Conservation (phyloP, 2,888 invertebrate species). For the Coecobrya sp. region DNA sequence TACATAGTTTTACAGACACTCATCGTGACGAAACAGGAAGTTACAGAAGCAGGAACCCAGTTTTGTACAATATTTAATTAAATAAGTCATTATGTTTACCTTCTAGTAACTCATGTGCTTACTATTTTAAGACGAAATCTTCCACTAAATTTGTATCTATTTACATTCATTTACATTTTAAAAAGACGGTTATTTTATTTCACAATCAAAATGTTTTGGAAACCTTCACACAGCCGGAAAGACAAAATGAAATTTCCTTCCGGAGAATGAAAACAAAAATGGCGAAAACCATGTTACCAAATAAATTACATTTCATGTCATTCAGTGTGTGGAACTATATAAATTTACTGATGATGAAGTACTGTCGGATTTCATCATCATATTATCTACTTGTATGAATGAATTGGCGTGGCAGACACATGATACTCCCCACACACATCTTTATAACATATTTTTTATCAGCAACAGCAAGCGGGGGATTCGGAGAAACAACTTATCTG, state of each 20-base stretch:
- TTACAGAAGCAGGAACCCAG: not conserved
- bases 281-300: not conserved
- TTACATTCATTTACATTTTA: not conserved
- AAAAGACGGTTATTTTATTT: not conserved
- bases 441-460: no score
- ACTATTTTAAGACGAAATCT: no score
- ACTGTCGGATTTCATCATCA: not conserved
- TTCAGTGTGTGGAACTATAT: not conserved
- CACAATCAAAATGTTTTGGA: not conserved
- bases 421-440: not conserved
- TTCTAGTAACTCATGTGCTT: no score
- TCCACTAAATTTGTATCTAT: not conserved
- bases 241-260: not conserved
- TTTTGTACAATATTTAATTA: slow-evolving; percentile 4
- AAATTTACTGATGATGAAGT: not conserved
- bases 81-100: not conserved
- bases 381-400: not conserved
- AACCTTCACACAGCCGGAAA: not conserved
- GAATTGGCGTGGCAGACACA: not conserved
- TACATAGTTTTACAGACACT: not conserved
- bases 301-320: slow-evolving; percentile 27
- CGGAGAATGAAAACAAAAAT: not conserved
- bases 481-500: no score
- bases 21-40: not conserved
- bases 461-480: no score